Conservation (phyloP, 2,888 invertebrate genomes). For the Busseola fusca region DNA sequence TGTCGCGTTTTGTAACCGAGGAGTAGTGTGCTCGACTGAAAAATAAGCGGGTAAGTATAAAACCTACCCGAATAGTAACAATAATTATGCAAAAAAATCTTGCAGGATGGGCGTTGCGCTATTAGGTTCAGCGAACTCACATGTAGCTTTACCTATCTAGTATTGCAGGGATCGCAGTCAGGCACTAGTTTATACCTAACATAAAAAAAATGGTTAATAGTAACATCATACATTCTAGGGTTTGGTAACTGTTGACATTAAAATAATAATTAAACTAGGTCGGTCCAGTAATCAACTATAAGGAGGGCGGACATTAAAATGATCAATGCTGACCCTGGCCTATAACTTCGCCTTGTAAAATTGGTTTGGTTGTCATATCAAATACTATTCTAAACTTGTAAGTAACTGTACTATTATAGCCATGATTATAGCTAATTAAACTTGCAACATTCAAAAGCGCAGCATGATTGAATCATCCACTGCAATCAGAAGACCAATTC, state of each 20-base stretch:
- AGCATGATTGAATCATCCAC: neutral
- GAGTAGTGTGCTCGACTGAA: neutral
- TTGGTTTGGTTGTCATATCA: slow-evolving; percentile 2
- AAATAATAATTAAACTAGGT: slow-evolving; percentile 28
- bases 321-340: slow-evolving; percentile 8
- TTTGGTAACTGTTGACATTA: slow-evolving; percentile 23
- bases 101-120: no score
- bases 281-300: slow-evolving; percentile 20
- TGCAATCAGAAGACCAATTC: no score
- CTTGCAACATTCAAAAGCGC: neutral
- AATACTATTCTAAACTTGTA: neutral
- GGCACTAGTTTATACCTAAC: no score
- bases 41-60: neutral
- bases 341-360: slow-evolving; percentile 21
- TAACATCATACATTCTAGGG: neutral
- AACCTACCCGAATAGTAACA: neutral
- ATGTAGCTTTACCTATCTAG: neutral
- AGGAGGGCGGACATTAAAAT: slow-evolving; percentile 15
- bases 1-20: neutral
- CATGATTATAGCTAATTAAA: neutral
- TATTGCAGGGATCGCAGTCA: no score
- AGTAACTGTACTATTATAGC: neutral
- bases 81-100: neutral
- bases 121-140: neutral
- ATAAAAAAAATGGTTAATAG: no score